Evolutionary conservation across 2,888 invertebrate genomes (phyloP), one percentile per base, ranked within the genome.

Genomic region (Steinernema hermaphroditum): DNA sequence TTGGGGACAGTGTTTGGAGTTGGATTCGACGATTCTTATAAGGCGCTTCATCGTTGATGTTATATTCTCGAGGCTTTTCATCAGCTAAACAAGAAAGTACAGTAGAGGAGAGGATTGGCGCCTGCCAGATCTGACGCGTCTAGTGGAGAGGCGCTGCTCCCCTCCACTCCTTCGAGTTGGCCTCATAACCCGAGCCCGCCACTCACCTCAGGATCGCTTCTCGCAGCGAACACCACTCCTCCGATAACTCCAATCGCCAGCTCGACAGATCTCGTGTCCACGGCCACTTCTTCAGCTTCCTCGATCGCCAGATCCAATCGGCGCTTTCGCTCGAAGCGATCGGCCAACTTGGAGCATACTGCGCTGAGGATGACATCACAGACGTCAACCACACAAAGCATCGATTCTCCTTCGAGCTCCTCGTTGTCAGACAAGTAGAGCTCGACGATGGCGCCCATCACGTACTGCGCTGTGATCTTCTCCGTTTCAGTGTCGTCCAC

Each of bases 241-340:
- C 49, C 44, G n/a, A 72, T 19, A 9, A 72, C 34, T 24, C 72
- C 72, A 8, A 72, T 69, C 0, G 72, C 72, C 49, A 72, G 34
- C 14, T 24, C 50, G 2, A 57, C 22, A 19, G 72, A 69, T 24
- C 49, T 46, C n/a, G 46, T 32, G 19, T 72, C 69, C 41, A 72
- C 57, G 6, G 68, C 34, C 8, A 19, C 34, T 16, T 68, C 43
- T 32, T 68, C 72, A 14, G 19, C 14, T 32, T 72, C 57, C 19
- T 8, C 22, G 2, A 27, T 19, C 24, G 34, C 41, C 24, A 72
- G 16, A 29, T 29, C 69, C 43, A 44, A 19, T 16, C 8, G 24
- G n/a, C 22, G 8, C 43, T 43, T 69, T 32, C 12, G 24, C 27
- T 41, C 69, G 27, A 69, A 44, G 6, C 41, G 22, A 16, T 41